Percentiles rank a stretch among this genome's conserved stretches.
Conservation (phyloP, 2,797 vertebrate species). For the Paedocypris micromegethes region DNA sequence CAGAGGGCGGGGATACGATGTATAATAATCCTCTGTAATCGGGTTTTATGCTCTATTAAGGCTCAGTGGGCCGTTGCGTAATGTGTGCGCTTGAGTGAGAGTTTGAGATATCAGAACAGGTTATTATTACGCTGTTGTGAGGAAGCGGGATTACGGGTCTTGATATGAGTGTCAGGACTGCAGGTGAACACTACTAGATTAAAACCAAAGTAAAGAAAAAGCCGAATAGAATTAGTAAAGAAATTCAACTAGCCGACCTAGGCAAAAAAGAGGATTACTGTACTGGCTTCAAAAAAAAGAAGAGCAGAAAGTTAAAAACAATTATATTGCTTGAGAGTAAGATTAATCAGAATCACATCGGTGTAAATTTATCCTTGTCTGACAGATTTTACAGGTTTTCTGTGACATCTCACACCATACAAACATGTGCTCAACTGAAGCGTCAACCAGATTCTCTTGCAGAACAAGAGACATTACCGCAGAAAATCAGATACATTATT, state of each 20-base stretch:
- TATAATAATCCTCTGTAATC: conserved; percentile 73
- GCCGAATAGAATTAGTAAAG: too few relatives aligned
- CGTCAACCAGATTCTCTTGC: conserved; percentile 58
- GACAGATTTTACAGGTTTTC: conserved; percentile 67
- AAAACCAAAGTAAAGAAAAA: background rate
- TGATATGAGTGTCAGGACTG: conserved; percentile 9
- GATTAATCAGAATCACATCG: conserved; percentile 39
- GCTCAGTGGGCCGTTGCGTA: conserved; percentile 58
- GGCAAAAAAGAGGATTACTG: too few relatives aligned
- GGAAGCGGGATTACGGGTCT: conserved; percentile 9
- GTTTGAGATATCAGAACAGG: conserved; percentile 31
- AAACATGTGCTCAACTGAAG: conserved; percentile 65
- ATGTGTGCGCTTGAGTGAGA: conserved; percentile 56
- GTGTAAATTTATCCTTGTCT: conserved; percentile 62
- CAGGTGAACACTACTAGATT: background rate
- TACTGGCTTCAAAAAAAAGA: conserved; percentile 11
- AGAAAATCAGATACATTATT: background rate
- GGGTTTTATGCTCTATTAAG: conserved; percentile 70
- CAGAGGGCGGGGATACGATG: conserved; percentile 59
- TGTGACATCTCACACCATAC: conserved; percentile 71
- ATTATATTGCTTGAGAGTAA: background rate
- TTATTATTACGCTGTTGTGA: background rate
- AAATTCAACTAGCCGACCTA: too few relatives aligned
- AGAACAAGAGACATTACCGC: conserved; percentile 36
- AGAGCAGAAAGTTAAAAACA: conserved; percentile 7